phyloP scores from a whole-genome alignment of 1,140 invertebrate genomes.

The Heliconius hermathena region DNA sequence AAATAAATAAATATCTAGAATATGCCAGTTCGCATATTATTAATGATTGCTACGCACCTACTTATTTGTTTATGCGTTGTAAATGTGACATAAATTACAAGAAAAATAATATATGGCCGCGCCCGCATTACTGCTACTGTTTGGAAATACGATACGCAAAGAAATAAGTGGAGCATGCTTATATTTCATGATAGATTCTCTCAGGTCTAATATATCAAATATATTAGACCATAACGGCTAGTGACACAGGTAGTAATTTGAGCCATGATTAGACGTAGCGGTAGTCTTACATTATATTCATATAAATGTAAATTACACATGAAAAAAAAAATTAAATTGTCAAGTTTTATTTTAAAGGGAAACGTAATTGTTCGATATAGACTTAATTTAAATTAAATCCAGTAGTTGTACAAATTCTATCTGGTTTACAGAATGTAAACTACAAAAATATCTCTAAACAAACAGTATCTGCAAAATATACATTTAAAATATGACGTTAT shows the following conservation, averaged over 20 bases:
- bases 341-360: too few relatives aligned
- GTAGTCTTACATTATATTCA: neutral
- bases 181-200: conserved; percentile 45
- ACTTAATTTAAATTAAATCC: too few relatives aligned
- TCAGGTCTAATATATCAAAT: conserved; percentile 39
- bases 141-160: conserved; percentile 36
- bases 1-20: too few relatives aligned
- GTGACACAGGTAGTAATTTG: conserved; percentile 32
- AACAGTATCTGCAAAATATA: neutral
- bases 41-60: neutral
- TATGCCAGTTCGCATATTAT: too few relatives aligned
- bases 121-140: conserved; percentile 35
- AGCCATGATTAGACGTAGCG: conserved; percentile 13
- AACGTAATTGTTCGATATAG: too few relatives aligned
- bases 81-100: conserved; percentile 21
- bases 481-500: neutral
- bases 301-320: too few relatives aligned
- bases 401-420: neutral
- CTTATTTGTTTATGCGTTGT: conserved; percentile 13
- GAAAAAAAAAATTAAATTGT: too few relatives aligned
- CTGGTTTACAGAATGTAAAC: neutral
- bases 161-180: conserved; percentile 39
- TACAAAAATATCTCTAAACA: neutral
- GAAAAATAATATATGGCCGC: conserved; percentile 36
- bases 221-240: conserved; percentile 44